These are phyloP conservation scores for Ctenomys sociabilis DNA, from an alignment of 2,113 vertebrate genomes.

Conservation along the genomic window DNA sequence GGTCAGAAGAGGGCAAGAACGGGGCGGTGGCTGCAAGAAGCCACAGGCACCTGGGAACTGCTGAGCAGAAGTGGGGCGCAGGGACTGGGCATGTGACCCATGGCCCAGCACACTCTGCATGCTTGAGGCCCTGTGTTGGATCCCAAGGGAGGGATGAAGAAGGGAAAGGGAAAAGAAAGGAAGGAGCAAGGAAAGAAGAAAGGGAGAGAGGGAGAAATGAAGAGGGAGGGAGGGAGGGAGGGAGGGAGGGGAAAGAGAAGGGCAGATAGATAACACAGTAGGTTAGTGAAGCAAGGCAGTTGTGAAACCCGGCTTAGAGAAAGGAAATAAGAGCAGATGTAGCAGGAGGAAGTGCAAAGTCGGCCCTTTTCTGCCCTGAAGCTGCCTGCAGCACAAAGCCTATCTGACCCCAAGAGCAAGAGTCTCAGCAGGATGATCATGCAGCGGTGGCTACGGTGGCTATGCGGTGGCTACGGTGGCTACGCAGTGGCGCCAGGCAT, in stretches of 20 bases:
- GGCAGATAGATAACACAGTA: not conserved
- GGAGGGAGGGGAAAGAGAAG: not conserved
- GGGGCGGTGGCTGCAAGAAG: not conserved
- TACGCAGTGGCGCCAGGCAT: not conserved
- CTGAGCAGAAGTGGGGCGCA: too few species aligned
- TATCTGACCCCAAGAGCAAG: not conserved
- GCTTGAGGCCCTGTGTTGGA: too few species aligned
- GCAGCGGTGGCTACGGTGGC: too few species aligned
- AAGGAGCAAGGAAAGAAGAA: not conserved
- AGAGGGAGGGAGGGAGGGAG: not conserved
- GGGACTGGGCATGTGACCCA: too few species aligned
- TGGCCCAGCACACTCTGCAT: too few species aligned
- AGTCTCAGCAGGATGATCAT: not conserved
- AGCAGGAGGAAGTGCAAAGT: not conserved
- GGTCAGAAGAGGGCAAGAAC: rapidly evolving
- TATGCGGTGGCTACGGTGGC: too few species aligned
- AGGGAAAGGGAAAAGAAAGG: too few species aligned
- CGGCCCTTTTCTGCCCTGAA: not conserved
- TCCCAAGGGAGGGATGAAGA: too few species aligned
- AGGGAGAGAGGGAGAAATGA: not conserved
- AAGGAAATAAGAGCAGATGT: not conserved
- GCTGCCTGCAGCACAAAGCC: not conserved
- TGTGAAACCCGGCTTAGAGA: not conserved
- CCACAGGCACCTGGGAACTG: not conserved
- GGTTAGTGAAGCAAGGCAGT: not conserved